Percentiles rank a stretch among this genome's conserved stretches.
Evolutionary conservation across 2,113 vertebrate species (phyloP).

Genomic region (Cranoglanis bouderius): DNA sequence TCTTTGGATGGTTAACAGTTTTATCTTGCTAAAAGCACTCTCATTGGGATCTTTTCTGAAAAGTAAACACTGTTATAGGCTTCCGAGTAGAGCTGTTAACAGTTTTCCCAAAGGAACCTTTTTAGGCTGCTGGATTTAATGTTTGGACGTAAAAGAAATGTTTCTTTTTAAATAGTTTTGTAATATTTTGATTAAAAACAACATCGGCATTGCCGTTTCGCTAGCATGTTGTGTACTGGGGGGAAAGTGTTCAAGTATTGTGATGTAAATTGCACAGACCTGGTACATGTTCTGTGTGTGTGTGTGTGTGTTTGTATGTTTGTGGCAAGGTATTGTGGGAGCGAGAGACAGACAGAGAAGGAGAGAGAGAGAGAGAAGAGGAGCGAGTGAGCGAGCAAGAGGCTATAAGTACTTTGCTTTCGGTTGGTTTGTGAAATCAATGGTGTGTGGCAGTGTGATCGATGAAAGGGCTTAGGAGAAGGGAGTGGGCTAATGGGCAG

Average conservation of each 20-base stretch:
- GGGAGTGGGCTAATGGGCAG: conserved; percentile 69
- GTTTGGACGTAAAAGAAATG: background rate
- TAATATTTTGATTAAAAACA: background rate
- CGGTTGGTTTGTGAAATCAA: conserved; percentile 84
- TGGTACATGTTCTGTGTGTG: background rate
- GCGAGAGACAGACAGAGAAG: background rate
- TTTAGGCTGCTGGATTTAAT: background rate
- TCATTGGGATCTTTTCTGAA: background rate
- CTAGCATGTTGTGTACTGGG: background rate
- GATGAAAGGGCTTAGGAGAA: conserved; percentile 74
- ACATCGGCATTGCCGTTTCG: background rate
- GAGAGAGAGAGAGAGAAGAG: background rate
- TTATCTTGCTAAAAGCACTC: background rate
- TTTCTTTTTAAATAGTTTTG: background rate
- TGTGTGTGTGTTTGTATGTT: background rate
- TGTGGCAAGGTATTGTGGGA: background rate
- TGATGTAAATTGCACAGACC: background rate
- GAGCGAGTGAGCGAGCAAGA: conserved; percentile 51
- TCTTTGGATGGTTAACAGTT: background rate
- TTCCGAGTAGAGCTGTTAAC: background rate
- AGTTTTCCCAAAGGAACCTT: background rate
- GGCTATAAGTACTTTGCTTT: conserved; percentile 76
- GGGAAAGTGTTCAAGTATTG: too few species aligned
- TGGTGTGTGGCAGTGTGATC: conserved; percentile 78
- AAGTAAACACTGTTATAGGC: background rate